Conservation (phyloP, 1,140 invertebrate species). For the Heliothis virescens region DNA sequence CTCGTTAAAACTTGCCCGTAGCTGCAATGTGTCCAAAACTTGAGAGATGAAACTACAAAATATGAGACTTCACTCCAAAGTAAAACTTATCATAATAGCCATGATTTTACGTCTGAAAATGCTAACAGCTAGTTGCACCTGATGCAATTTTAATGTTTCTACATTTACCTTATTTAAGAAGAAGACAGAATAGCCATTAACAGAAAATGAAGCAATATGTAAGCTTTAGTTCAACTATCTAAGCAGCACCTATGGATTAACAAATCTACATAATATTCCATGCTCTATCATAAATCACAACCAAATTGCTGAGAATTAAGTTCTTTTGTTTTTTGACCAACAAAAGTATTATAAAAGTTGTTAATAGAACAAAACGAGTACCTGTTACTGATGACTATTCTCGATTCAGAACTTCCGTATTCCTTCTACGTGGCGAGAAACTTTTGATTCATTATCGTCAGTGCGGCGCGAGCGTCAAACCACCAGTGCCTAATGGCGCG, state of each 20-base stretch:
- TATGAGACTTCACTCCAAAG: slow-evolving; percentile 1
- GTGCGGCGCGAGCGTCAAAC: slow-evolving; percentile 50
- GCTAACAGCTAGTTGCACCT: neutral
- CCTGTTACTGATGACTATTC: slow-evolving; percentile 45
- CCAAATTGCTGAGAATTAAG: too few species aligned
- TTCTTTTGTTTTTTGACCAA: neutral
- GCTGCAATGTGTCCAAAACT: slow-evolving; percentile 65
- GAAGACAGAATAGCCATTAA: too few species aligned
- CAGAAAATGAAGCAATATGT: too few species aligned
- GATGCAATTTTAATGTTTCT: too few species aligned
- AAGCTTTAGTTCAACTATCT: too few species aligned
- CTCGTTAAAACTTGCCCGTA: slow-evolving; percentile 75
- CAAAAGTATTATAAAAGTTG: neutral
- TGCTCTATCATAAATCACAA: too few species aligned
- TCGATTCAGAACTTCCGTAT: slow-evolving; percentile 51
- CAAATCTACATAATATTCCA: too few species aligned
- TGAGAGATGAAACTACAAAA: slow-evolving; percentile 57
- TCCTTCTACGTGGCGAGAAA: slow-evolving; percentile 60
- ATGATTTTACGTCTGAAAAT: neutral
- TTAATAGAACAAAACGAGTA: slow-evolving; percentile 32
- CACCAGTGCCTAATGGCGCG: slow-evolving; percentile 66
- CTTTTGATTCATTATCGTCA: slow-evolving; percentile 68
- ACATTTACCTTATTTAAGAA: too few species aligned
- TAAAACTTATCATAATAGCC: neutral
- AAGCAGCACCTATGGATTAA: too few species aligned